These are phyloP conservation scores for Lithophane semibrunnea DNA, from an alignment of 2,888 invertebrate species.

Conservation along the genomic window DNA sequence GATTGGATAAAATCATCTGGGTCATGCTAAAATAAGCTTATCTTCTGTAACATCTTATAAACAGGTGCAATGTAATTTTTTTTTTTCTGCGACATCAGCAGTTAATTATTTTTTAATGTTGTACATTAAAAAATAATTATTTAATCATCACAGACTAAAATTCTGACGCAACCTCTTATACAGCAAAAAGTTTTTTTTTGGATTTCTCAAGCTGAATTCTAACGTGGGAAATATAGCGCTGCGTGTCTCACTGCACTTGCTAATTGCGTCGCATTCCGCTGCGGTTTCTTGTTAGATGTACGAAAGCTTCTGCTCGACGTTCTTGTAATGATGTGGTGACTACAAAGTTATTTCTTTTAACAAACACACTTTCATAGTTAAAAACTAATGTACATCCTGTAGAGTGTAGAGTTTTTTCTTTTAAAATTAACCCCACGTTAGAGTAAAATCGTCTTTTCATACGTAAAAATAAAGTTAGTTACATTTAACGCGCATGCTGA, in stretches of 20 bases:
- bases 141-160: not conserved
- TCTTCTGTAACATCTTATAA: not conserved
- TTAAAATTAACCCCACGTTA: not conserved
- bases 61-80: not conserved
- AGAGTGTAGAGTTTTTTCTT: not conserved
- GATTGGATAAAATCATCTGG: not conserved
- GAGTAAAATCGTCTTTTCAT: not conserved
- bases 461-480: not conserved
- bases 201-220: not conserved
- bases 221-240: slow-evolving; percentile 9
- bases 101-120: too few relatives aligned
- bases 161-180: not conserved
- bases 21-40: not conserved
- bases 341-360: slow-evolving; percentile 1
- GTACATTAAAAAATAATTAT: not conserved
- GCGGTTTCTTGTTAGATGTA: slow-evolving; percentile 31
- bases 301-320: not conserved
- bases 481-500: not conserved
- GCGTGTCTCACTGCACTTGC: slow-evolving; percentile 26
- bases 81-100: not conserved
- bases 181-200: not conserved
- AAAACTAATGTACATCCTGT: not conserved
- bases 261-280: slow-evolving; percentile 36
- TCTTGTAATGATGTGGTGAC: slow-evolving; percentile 42
- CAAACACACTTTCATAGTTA: not conserved